A percentile compares a stretch with the other conserved stretches of the same genome.
These are phyloP conservation scores for Nasonia longicornis DNA, from an alignment of 1,140 invertebrate genomes.

Conservation along the genomic window DNA sequence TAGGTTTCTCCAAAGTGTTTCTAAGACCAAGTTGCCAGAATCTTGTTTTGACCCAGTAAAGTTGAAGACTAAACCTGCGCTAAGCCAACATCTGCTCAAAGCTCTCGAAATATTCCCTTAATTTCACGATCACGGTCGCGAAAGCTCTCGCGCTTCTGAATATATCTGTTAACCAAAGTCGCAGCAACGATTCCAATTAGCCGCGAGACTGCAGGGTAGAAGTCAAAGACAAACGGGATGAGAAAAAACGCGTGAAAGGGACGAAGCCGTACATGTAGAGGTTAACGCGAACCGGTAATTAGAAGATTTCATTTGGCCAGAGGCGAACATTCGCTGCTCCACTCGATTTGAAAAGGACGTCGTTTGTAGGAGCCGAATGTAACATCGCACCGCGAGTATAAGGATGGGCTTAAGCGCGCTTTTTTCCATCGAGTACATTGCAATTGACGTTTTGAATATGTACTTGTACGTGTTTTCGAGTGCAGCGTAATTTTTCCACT, in stretches of 20 bases:
- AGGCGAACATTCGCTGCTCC: neutral
- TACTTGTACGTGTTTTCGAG: too few relatives aligned
- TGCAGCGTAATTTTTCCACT: too few relatives aligned
- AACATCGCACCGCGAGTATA: neutral
- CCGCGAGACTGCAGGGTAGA: neutral
- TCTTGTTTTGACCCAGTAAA: slow-evolving; percentile 3
- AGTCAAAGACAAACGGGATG: slow-evolving; percentile 17
- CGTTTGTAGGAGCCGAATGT: neutral
- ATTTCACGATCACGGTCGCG: neutral
- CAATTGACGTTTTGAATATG: too few relatives aligned
- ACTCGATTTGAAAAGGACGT: neutral
- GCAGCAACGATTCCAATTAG: slow-evolving; percentile 21
- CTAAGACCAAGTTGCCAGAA: neutral
- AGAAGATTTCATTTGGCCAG: slow-evolving; percentile 48
- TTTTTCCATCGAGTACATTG: too few relatives aligned
- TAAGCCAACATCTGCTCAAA: neutral
- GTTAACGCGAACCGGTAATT: slow-evolving; percentile 50
- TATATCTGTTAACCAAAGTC: neutral
- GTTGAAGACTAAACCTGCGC: neutral
- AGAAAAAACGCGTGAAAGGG: slow-evolving; percentile 23
- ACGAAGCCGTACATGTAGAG: slow-evolving; percentile 43
- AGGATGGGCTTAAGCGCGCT: neutral
- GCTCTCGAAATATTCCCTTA: neutral
- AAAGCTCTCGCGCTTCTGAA: neutral
- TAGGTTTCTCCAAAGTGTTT: neutral